These are phyloP conservation scores for Ips typographus DNA, from an alignment of 1,140 invertebrate genomes.

Conservation along the genomic window DNA sequence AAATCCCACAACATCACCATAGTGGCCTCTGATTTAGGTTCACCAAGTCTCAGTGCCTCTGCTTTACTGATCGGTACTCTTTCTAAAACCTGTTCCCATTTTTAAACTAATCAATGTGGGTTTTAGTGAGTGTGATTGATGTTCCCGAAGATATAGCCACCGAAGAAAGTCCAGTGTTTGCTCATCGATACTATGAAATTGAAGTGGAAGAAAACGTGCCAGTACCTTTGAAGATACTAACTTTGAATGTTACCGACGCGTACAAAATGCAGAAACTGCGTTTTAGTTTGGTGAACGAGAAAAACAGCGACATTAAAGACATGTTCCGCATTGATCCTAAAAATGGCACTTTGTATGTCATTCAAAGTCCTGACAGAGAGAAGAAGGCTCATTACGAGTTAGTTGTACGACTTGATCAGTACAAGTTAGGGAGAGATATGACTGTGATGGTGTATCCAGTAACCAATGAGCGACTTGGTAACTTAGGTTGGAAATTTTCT, in stretches of 20 bases:
- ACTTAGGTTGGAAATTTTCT: conserved; percentile 55
- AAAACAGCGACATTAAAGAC: conserved; percentile 55
- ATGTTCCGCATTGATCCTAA: conserved; percentile 69
- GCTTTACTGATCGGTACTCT: conserved; percentile 61
- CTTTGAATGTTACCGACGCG: conserved; percentile 66
- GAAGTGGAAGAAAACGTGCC: conserved; percentile 74
- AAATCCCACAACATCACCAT: conserved; percentile 73
- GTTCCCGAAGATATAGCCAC: conserved; percentile 60
- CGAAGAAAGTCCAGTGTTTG: conserved; percentile 63
- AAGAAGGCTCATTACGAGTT: conserved; percentile 64
- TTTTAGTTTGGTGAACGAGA: conserved; percentile 62
- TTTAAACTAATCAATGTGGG: neutral
- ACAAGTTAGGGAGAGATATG: conserved; percentile 64
- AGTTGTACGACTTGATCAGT: conserved; percentile 67
- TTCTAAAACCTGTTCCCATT: neutral
- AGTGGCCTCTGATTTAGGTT: conserved; percentile 80
- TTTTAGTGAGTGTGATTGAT: conserved; percentile 63
- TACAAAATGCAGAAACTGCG: conserved; percentile 60
- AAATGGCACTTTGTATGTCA: conserved; percentile 71
- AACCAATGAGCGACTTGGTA: conserved; percentile 65
- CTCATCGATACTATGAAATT: conserved; percentile 74
- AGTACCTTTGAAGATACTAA: conserved; percentile 68
- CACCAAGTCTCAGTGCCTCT: conserved; percentile 75
- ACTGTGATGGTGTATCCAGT: conserved; percentile 74
- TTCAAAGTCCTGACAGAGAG: conserved; percentile 70